Base-by-base conservation (phyloP, 2,113 vertebrate species). In the Calidris pygmaea region DNA sequence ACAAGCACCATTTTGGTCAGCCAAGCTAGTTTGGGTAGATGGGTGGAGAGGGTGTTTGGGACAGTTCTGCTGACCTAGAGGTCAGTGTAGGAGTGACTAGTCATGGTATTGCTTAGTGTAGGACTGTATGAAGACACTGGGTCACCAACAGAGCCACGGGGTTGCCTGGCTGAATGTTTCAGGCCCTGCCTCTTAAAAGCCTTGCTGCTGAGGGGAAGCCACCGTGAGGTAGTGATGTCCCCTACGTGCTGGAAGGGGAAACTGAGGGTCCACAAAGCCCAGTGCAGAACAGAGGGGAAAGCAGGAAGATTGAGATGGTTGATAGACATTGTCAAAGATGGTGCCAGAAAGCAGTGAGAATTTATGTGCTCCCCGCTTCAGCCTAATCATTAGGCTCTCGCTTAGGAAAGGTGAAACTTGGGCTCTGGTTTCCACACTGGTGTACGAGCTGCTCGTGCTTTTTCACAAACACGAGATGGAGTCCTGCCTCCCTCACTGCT, bases 51-150 rank as follows among this genome's bases (percentile, higher is more conserved):
- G 18, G 14, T 50, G 34, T 65, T 79, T 48, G 21, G 76, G 75
- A 34, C 8, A n/a, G 50, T 75, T 96, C 58, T 75, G 30, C 60
- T 84, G 58, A 43, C 32, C 17, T 27, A n/a, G 58, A 73, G 58
- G 48, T 13, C 34, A 48, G 20, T 10, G 1, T 50, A 14, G 41
- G 52, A 60, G 27, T 14, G 12, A 53, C 26, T 50, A 22, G 37
- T 87, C 17, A 13, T 19, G 12, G 30, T 71, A 23, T 65, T 7
- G 3, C 48, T 76, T 73, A 14, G 41, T 76, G 66, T 3, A 39
- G 76, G 23, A 47, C 78, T 96, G 94, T 93, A 84, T 96, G 95
- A 95, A 95, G 65, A 96, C 84, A 96, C 91, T 96, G 96, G 87
- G 95, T 95, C 91, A 77, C 39, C 13, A 58, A 67, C 29, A 77